Evolutionary conservation across 2,113 vertebrate genomes (phyloP), one percentile per base, ranked within the genome.

Genomic region (Sylvietta virens): DNA sequence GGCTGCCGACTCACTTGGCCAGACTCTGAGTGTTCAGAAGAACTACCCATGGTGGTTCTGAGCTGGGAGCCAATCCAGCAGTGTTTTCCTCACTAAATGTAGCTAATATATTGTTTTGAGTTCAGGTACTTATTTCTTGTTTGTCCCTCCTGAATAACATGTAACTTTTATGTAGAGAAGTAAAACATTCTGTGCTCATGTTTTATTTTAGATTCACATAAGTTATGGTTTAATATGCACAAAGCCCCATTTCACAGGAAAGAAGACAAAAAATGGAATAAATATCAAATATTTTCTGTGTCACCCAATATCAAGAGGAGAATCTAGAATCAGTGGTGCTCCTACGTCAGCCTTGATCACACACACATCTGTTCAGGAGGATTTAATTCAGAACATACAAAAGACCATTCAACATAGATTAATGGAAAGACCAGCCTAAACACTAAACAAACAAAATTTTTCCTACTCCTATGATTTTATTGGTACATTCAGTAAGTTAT

Each of bases 391-490:
- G 40, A 53, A 39, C 50, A 73, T 40, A 88, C 44, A 88, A 51
- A 93, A 88, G 40, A 88, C 40, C 31, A 81, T 48, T 90, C 44
- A 62, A 83, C 44, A 70, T 0, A 48, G 53, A 88, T 83, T 88
- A 86, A 93, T n/a, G 26, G 51, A 79, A 92, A 93, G 40, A 94
- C 7, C 77, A 81, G 37, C 60, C 88, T 76, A 94, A 96, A 90
- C 40, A 76, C 19, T 39, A 73, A 69, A 78, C 74, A 60, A 83
- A 82, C 70, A 86, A 73, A 76, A 78, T n/a, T 70, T 19, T 76
- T 85, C 44, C 44, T 81, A 54, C 12, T 3, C 13, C 85, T 92
- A 71, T 3, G 9, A 81, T 74, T 83, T 71, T 93, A 93, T 47
- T 82, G 44, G 30, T 14, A 76, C n/a, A 72, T 83, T 85, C 39